These are phyloP conservation scores for Semotilus atromaculatus DNA, from an alignment of 2,797 vertebrate species.

Conservation along the genomic window DNA sequence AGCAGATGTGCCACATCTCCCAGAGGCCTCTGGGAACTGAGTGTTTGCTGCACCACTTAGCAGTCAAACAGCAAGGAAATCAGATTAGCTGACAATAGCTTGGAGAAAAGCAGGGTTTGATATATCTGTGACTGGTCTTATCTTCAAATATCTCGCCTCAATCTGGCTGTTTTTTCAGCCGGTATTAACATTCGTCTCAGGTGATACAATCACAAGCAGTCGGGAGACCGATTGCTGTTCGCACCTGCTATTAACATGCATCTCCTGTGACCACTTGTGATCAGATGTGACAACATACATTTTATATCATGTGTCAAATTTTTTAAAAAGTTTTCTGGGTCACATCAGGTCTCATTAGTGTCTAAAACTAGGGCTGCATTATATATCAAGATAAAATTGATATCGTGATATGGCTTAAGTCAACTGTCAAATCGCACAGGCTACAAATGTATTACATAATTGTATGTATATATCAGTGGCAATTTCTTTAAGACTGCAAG, in stretches of 20 bases:
- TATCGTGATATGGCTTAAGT: neutral
- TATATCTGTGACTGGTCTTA: neutral
- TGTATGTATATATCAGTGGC: too few relatives aligned
- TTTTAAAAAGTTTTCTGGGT: neutral
- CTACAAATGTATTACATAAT: too few relatives aligned
- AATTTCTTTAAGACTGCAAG: too few relatives aligned
- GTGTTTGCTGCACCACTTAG: conserved; percentile 38
- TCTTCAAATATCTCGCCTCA: neutral
- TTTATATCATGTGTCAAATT: neutral
- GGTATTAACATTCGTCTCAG: neutral
- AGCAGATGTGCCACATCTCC: conserved; percentile 33
- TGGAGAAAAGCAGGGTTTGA: conserved; percentile 13
- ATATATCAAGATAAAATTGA: neutral
- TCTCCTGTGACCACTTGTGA: neutral
- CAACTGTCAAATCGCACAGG: neutral
- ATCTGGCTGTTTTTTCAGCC: neutral
- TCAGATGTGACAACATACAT: neutral
- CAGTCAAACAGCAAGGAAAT: conserved; percentile 39
- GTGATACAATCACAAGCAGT: conserved; percentile 7
- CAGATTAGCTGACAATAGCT: conserved; percentile 32
- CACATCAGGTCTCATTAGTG: neutral
- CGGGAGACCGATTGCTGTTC: neutral
- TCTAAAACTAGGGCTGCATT: neutral
- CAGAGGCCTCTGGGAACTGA: conserved; percentile 31
- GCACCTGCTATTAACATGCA: neutral